Percentiles rank a stretch among this genome's conserved stretches.
These are phyloP conservation scores for Adela reaumurella DNA, from an alignment of 2,888 invertebrate species.

Conservation along the genomic window DNA sequence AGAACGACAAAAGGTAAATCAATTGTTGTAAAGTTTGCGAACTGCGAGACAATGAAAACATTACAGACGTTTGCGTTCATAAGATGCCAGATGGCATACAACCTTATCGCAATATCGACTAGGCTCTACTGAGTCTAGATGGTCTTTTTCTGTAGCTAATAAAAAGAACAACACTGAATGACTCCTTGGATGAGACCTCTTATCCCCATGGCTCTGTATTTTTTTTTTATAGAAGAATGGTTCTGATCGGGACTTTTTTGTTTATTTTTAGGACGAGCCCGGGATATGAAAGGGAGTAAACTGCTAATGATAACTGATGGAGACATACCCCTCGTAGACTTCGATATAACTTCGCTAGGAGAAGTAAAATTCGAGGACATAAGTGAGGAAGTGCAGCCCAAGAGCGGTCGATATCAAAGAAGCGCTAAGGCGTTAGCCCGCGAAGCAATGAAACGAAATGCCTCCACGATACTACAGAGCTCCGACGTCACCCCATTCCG, in stretches of 20 bases:
- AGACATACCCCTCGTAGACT: constrained; percentile 1
- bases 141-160: no score
- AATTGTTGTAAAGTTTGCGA: no score
- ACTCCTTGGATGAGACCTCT: no score
- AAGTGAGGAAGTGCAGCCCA: constrained; percentile 16
- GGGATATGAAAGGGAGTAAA: constrained; percentile 22
- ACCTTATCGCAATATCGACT: no score
- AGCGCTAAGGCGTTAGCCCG: constrained; percentile 37
- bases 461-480: constrained; percentile 31
- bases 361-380: constrained; percentile 7
- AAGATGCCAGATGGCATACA: no score
- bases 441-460: constrained; percentile 38
- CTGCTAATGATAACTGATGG: constrained; percentile 17
- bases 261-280: constrained; percentile 44
- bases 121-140: no score
- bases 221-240: no score
- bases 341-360: constrained; percentile 1
- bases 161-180: no score
- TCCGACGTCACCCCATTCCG: constrained; percentile 40
- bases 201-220: no score
- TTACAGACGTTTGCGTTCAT: no score
- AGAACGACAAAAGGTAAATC: no score
- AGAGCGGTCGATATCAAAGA: constrained; percentile 22
- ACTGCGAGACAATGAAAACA: no score
- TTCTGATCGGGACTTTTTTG: constrained; percentile 18